Base-by-base conservation (phyloP, 92 coral and sea anemone species). In the Porites divaricata region DNA sequence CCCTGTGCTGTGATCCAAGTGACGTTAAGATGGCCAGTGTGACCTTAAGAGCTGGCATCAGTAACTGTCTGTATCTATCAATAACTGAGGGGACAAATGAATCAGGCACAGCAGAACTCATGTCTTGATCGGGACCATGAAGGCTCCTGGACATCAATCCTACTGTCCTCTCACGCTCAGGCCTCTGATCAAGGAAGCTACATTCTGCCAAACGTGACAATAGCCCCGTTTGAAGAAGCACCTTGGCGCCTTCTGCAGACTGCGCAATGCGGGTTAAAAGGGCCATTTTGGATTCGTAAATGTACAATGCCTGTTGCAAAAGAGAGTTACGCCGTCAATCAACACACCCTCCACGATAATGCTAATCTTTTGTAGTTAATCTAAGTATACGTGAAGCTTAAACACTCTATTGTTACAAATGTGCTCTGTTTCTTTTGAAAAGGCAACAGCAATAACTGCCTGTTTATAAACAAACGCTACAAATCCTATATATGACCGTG, bases 281-380 rank as follows among this genome's bases (percentile, higher is more conserved):
- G 21, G 98, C 98, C 99, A 97, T 97, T 73, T 95, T 97, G 24
- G 98, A 97, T 84, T 97, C 99, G 77, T 97, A 97, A 80, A 92
- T 93, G 76, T 94, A 97, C 11, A 97, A 93, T 14, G 97, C 96
- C 88, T 82, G 51, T 8, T 51, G 19, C 13, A 50, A 73, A 53
- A 21, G 3, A 17, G 24, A 0, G 21, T 21, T n/a, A 16, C 6
- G 10, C 17, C 4, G 14, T 16, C 11, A 72, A 1, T 9, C 59
- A 16, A 5, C 11, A 51, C 23, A 22, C 2, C 70, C 23, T 66
- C 20, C 11, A 66, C 1, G 3, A 9, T 22, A 66, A 66, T 15
- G 45, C 28, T 35, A 4, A 10, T 5, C 50, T 65, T 11, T 12
- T 54, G 59, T 54, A 54, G 4, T 12, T 11, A 54, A 54, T 11